These are phyloP conservation scores for Kryphioiulus occultus DNA, from an alignment of 2,888 invertebrate species.

Conservation along the genomic window DNA sequence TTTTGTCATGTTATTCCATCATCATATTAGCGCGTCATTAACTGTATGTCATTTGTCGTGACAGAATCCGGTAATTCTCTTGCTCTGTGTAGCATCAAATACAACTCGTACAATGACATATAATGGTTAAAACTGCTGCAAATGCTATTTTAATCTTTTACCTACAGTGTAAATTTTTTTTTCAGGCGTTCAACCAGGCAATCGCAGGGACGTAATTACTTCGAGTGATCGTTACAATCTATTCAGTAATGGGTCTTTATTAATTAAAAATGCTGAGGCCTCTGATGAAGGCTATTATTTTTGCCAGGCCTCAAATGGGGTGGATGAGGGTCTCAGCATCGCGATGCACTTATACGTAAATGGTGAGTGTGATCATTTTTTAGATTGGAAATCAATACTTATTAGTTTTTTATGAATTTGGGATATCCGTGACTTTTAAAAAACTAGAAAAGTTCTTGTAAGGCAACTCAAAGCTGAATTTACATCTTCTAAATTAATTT, in stretches of 20 bases:
- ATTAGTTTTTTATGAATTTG: too few relatives aligned
- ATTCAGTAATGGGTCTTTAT: slow-evolving; percentile 49
- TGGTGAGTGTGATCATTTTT: slow-evolving; percentile 40
- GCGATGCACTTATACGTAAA: slow-evolving; percentile 51
- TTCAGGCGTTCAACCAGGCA: slow-evolving; percentile 51
- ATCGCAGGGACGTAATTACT: slow-evolving; percentile 49
- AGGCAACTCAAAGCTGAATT: too few relatives aligned
- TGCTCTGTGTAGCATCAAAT: neutral
- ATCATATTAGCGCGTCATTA: neutral
- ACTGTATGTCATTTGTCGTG: neutral
- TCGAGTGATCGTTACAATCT: slow-evolving; percentile 41
- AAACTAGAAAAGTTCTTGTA: too few relatives aligned
- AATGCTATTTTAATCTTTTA: neutral
- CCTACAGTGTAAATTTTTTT: neutral
- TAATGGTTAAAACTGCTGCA: too few relatives aligned
- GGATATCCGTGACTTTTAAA: too few relatives aligned
- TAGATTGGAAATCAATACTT: too few relatives aligned
- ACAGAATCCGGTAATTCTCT: neutral
- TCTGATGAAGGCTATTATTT: slow-evolving; percentile 51
- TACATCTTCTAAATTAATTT: too few relatives aligned
- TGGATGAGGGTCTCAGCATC: slow-evolving; percentile 51
- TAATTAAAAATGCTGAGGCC: slow-evolving; percentile 44
- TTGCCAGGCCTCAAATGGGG: slow-evolving; percentile 51
- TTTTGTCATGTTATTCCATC: neutral
- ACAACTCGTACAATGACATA: too few relatives aligned